These are phyloP conservation scores for Malurus cyaneus DNA, from an alignment of 2,113 vertebrate genomes.

Conservation along the genomic window DNA sequence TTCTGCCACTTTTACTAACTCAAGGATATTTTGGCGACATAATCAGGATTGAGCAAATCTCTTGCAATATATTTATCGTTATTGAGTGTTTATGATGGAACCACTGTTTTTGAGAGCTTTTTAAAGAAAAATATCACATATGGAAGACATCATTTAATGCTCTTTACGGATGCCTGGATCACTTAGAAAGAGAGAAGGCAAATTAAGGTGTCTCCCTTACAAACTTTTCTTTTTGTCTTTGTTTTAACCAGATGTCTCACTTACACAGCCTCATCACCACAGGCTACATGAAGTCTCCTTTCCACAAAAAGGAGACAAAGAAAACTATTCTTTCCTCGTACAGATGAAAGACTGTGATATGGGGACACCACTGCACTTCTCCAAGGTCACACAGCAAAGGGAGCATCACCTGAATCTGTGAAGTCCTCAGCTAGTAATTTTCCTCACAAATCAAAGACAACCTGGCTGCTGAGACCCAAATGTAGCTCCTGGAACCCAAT, in stretches of 20 bases:
- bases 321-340: not conserved
- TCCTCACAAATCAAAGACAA: not conserved
- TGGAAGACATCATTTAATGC: not conserved
- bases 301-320: not conserved
- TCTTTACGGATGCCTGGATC: not conserved
- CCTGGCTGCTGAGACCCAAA: not conserved
- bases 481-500: not conserved
- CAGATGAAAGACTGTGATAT: not conserved
- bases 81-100: not conserved
- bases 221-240: not conserved
- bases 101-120: not conserved
- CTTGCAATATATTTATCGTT: not conserved
- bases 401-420: not conserved
- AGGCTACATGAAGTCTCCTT: not conserved
- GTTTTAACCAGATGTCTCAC: not conserved
- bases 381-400: not conserved
- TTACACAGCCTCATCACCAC: not conserved
- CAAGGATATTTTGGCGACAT: not conserved
- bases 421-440: not conserved
- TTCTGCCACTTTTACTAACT: not conserved
- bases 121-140: not conserved
- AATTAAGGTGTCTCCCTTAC: not conserved
- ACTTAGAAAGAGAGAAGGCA: not conserved
- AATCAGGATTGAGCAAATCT: not conserved
- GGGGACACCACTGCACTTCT: not conserved